Conservation (phyloP, 2,797 vertebrate genomes). For the Melanotaenia trifasciata region DNA sequence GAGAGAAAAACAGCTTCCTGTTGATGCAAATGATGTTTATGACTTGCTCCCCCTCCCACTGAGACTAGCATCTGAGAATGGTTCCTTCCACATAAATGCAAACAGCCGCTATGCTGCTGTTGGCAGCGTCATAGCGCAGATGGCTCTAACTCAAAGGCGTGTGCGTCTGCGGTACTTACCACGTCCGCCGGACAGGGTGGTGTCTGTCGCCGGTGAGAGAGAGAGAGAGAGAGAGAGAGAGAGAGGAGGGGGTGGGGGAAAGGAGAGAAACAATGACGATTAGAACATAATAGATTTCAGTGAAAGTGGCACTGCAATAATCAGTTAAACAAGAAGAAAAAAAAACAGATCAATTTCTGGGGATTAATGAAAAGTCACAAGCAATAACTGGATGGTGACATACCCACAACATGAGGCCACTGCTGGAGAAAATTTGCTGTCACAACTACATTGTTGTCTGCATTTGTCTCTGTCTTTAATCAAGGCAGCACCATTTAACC, state of each 20-base stretch:
- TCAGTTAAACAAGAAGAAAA: slow-evolving; percentile 47
- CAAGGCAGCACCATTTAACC: slow-evolving; percentile 34
- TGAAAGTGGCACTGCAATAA: slow-evolving; percentile 46
- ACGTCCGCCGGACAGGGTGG: slow-evolving; percentile 75
- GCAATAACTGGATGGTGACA: slow-evolving; percentile 54
- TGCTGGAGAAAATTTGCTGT: slow-evolving; percentile 53
- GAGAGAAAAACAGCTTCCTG: slow-evolving; percentile 59
- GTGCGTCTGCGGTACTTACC: slow-evolving; percentile 69
- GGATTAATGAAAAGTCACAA: slow-evolving; percentile 45
- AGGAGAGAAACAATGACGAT: slow-evolving; percentile 42
- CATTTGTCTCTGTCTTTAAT: slow-evolving; percentile 74
- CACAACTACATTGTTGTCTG: slow-evolving; percentile 28
- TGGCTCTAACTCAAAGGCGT: slow-evolving; percentile 49
- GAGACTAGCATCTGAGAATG: slow-evolving; percentile 58
- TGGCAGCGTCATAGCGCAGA: slow-evolving; percentile 42
- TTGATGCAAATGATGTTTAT: slow-evolving; percentile 66
- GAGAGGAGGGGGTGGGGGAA: neutral
- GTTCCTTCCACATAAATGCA: slow-evolving; percentile 59
- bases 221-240: slow-evolving; percentile 22
- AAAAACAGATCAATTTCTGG: slow-evolving; percentile 58
- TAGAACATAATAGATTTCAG: slow-evolving; percentile 53
- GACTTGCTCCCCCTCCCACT: slow-evolving; percentile 28
- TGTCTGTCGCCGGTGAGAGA: slow-evolving; percentile 64
- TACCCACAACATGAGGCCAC: slow-evolving; percentile 27
- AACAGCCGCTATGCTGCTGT: slow-evolving; percentile 41